Evolutionary conservation across 1,140 invertebrate genomes (phyloP).

Genomic region (Coptotermes formosanus): DNA sequence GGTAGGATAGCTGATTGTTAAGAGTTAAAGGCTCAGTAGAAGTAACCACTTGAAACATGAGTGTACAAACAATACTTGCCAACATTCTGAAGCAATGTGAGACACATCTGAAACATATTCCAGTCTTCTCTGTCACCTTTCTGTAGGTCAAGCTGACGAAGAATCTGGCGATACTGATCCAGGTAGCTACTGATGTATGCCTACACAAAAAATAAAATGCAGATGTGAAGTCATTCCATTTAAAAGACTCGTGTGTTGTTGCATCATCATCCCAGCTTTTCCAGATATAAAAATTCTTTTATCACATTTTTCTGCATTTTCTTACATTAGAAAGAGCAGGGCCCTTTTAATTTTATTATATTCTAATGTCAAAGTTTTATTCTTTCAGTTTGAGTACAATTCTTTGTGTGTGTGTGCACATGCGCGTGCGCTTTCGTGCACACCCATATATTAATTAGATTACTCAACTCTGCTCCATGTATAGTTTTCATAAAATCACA

Average conservation of each 20-base stretch:
- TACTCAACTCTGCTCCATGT: too few relatives aligned
- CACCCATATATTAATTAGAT: too few relatives aligned
- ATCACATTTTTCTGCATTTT: too few relatives aligned
- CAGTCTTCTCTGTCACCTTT: constrained; percentile 62
- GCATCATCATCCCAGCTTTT: too few relatives aligned
- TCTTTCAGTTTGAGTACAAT: too few relatives aligned
- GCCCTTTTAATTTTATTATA: too few relatives aligned
- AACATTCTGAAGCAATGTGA: constrained; percentile 67
- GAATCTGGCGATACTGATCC: constrained; percentile 49
- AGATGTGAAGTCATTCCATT: background rate
- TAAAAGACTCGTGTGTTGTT: background rate
- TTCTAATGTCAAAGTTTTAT: too few relatives aligned
- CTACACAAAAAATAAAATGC: constrained; percentile 39
- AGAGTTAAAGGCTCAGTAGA: background rate
- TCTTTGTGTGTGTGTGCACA: too few relatives aligned
- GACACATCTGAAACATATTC: constrained; percentile 67
- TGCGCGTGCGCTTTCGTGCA: too few relatives aligned
- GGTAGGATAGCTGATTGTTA: background rate
- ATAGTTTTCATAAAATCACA: too few relatives aligned
- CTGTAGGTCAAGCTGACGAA: constrained; percentile 56
- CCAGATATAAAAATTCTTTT: too few relatives aligned
- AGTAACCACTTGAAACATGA: background rate
- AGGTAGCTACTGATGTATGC: constrained; percentile 59
- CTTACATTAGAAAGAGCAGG: too few relatives aligned
- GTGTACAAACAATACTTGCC: constrained; percentile 45